phyloP scores from a whole-genome alignment of 2,797 vertebrate species.

The Diglossa cyanea region DNA sequence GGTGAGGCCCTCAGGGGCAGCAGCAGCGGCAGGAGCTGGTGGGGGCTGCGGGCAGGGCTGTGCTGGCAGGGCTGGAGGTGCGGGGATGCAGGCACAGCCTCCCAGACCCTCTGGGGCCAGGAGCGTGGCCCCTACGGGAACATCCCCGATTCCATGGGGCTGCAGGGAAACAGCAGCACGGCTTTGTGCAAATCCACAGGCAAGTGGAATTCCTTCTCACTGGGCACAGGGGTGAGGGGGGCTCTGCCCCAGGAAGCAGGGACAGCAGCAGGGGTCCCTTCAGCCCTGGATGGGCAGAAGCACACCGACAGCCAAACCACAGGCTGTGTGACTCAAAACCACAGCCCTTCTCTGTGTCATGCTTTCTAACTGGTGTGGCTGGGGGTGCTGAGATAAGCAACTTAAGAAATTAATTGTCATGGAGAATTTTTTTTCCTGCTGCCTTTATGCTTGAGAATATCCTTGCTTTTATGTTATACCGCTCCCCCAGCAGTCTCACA shows the following conservation, averaged over 20 bases:
- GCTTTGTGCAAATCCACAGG: accelerated
- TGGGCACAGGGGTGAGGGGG: background rate
- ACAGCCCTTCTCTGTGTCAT: accelerated
- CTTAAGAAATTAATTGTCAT: background rate
- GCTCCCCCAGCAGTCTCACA: background rate
- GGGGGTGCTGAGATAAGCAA: background rate
- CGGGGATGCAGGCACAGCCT: background rate
- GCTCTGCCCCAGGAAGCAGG: background rate
- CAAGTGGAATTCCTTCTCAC: accelerated
- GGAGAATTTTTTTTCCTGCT: background rate
- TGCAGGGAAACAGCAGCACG: background rate
- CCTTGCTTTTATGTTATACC: background rate
- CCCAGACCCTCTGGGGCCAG: accelerated
- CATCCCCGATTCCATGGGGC: accelerated
- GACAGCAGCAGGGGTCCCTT: background rate
- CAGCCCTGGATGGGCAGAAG: background rate
- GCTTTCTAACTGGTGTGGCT: background rate
- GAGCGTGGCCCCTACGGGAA: accelerated
- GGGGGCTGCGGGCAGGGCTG: accelerated
- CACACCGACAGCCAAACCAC: background rate
- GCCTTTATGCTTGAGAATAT: background rate
- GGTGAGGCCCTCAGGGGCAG: background rate
- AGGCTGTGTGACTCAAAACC: accelerated
- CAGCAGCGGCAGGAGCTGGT: accelerated
- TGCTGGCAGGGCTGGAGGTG: accelerated